Evolutionary conservation across 2,113 vertebrate genomes (phyloP).

Genomic region (Forbesichthys agassizii): DNA sequence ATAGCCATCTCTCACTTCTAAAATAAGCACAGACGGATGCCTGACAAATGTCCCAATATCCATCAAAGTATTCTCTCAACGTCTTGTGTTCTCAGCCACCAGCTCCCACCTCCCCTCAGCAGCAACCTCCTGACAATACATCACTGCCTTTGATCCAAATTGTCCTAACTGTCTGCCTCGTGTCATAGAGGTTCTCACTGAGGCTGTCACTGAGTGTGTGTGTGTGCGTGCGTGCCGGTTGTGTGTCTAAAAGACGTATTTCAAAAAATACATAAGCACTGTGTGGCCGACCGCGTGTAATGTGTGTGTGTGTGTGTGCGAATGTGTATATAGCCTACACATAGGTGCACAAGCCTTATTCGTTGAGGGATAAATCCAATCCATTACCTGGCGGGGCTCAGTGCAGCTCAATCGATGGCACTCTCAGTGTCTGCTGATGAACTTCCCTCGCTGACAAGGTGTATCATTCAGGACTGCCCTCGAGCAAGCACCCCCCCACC

Average conservation of each 20-base stretch:
- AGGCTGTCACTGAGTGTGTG: slow-evolving; percentile 27
- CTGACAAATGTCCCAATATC: slow-evolving; percentile 67
- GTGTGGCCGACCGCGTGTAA: neutral
- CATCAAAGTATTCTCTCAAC: slow-evolving; percentile 60
- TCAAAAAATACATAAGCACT: neutral
- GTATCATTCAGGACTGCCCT: slow-evolving; percentile 70
- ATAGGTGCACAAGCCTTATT: slow-evolving; percentile 44
- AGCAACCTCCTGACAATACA: slow-evolving; percentile 59
- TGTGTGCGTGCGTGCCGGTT: neutral
- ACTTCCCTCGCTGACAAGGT: slow-evolving; percentile 71
- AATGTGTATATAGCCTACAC: slow-evolving; percentile 10
- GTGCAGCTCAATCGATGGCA: slow-evolving; percentile 72
- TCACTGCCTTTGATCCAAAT: slow-evolving; percentile 65
- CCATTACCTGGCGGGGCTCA: slow-evolving; percentile 65
- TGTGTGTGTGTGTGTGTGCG: neutral
- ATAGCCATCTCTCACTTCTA: slow-evolving; percentile 64
- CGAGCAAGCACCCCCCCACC: slow-evolving; percentile 24
- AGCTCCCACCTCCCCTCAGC: slow-evolving; percentile 21
- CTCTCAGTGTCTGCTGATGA: slow-evolving; percentile 73
- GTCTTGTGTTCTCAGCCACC: slow-evolving; percentile 48
- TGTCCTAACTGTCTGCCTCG: slow-evolving; percentile 61
- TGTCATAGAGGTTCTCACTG: slow-evolving; percentile 54
- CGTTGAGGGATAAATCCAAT: slow-evolving; percentile 71
- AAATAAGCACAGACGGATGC: slow-evolving; percentile 68
- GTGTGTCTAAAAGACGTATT: slow-evolving; percentile 10